Evolutionary conservation across 2,113 vertebrate genomes (phyloP).

Genomic region (Vulpes ferrilata): DNA sequence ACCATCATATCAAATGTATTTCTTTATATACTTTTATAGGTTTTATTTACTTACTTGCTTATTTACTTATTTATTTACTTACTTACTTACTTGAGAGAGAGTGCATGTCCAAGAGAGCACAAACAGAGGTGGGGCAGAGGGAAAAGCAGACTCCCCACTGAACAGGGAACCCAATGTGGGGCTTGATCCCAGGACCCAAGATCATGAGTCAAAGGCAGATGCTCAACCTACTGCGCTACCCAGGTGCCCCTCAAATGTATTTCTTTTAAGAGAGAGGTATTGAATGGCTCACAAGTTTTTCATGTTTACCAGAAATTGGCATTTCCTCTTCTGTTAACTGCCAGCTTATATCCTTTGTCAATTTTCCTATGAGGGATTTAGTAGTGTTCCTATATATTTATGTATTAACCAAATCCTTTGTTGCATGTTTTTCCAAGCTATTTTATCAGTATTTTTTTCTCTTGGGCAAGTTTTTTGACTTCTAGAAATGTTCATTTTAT

Average conservation of each 20-base stretch:
- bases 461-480: not conserved
- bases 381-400: not conserved
- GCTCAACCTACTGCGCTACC: not conserved
- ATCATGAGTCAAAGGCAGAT: too few relatives aligned
- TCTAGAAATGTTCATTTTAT: conserved; percentile 15
- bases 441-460: conserved; percentile 24
- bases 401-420: not conserved
- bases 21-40: not conserved
- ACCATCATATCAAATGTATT: not conserved
- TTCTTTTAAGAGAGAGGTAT: not conserved
- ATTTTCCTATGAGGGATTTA: conserved; percentile 28
- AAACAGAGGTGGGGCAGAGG: too few relatives aligned
- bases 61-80: too few relatives aligned
- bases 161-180: too few relatives aligned
- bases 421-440: not conserved
- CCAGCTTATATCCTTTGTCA: not conserved
- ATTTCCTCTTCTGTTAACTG: not conserved
- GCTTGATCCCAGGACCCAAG: too few relatives aligned
- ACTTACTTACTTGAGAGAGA: too few relatives aligned
- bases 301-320: not conserved
- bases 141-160: too few relatives aligned
- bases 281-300: not conserved
- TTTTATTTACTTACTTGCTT: too few relatives aligned
- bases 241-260: not conserved
- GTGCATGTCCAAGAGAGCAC: too few relatives aligned